Evolutionary conservation across 2,888 invertebrate species (phyloP).

Genomic region (Eurytoma adleriae): DNA sequence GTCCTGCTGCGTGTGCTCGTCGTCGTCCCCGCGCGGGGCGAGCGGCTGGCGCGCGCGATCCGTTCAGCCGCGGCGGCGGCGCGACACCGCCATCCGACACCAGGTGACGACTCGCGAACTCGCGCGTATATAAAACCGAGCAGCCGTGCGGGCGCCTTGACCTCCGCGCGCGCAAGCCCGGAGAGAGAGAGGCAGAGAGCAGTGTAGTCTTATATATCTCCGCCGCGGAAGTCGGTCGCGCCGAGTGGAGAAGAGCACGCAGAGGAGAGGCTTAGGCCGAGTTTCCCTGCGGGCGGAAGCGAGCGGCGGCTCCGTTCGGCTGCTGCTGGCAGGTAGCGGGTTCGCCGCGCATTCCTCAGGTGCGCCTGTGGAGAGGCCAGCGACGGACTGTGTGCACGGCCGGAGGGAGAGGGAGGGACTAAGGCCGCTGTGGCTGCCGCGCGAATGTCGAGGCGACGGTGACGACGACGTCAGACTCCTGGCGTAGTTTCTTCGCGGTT

Average conservation of each 20-base stretch:
- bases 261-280: not conserved
- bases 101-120: not conserved
- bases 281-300: not conserved
- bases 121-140: conserved; percentile 9
- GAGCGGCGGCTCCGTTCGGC: conserved; percentile 1
- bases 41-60: not conserved
- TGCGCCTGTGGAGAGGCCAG: conserved; percentile 54
- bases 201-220: not conserved
- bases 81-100: no score
- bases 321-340: conserved; percentile 13
- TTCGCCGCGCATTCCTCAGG: conserved; percentile 62
- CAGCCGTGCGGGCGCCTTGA: conserved; percentile 62
- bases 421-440: not conserved
- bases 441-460: conserved; percentile 1
- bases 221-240: not conserved
- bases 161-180: conserved; percentile 48
- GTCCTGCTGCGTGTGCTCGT: not conserved
- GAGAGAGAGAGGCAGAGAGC: conserved; percentile 33
- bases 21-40: not conserved
- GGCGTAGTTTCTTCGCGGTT: no score
- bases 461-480: no score
- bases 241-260: not conserved
- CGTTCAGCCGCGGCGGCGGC: not conserved
- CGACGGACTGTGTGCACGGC: conserved; percentile 66
- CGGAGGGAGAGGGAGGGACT: conserved; percentile 61